Percentiles rank a stretch among this genome's conserved stretches.
Evolutionary conservation across 64 coral and sea anemone genomes (phyloP).

Genomic region (Orbicella faveolata): DNA sequence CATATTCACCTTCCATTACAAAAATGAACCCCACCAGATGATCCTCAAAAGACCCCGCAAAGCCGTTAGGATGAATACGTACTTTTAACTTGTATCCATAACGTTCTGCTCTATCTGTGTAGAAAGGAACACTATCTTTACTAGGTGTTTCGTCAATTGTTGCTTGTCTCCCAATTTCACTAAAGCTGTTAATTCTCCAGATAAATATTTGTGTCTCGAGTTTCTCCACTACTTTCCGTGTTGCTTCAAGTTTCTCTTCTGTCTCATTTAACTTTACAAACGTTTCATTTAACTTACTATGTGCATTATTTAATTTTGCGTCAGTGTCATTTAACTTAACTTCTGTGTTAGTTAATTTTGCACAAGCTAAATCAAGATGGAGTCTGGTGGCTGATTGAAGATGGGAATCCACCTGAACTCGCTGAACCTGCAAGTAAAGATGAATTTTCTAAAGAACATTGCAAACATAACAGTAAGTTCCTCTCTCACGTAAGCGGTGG

Average conservation of each 20-base stretch:
- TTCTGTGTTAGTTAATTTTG: too few relatives aligned
- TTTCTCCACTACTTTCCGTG: too few relatives aligned
- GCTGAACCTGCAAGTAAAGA: not conserved
- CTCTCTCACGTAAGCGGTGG: too few relatives aligned
- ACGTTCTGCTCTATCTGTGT: not conserved
- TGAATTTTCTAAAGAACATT: too few relatives aligned
- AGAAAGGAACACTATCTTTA: not conserved
- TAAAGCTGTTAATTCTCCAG: not conserved
- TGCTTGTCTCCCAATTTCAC: not conserved
- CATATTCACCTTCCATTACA: constrained; percentile 26
- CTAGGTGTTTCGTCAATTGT: not conserved
- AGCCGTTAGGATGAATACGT: not conserved
- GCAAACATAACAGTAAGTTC: too few relatives aligned
- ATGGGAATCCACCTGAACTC: not conserved
- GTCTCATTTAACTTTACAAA: not conserved
- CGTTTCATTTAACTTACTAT: too few relatives aligned
- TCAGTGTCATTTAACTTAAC: too few relatives aligned
- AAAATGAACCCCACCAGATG: not conserved
- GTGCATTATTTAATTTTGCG: too few relatives aligned
- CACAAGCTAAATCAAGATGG: not conserved
- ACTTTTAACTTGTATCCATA: constrained; percentile 5
- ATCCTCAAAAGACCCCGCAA: not conserved
- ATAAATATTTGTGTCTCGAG: not conserved
- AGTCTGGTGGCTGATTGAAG: not conserved
- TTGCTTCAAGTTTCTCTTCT: not conserved